Evolutionary conservation across 2,113 vertebrate species (phyloP).

Genomic region (Leucopsar rothschildi): DNA sequence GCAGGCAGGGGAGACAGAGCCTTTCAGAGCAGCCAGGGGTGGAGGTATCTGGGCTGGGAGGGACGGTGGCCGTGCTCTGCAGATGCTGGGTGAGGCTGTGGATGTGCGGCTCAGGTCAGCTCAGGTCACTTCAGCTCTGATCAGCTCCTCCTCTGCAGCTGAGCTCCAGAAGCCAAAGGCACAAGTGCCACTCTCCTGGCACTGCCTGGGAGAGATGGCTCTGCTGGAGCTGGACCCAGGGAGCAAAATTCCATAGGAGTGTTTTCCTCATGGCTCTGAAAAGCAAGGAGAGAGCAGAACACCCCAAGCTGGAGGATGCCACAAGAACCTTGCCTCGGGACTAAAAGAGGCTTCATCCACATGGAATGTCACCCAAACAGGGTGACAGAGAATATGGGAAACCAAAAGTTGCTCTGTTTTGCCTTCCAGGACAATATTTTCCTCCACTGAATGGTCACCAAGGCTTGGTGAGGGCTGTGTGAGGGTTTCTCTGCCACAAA

Average conservation of each 20-base stretch:
- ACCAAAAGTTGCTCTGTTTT: neutral
- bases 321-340: neutral
- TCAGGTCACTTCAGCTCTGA: neutral
- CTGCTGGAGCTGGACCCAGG: fast-evolving
- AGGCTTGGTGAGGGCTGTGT: neutral
- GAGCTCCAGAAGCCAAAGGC: conserved; percentile 21
- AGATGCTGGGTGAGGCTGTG: neutral
- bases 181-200: neutral
- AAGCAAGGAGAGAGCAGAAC: neutral
- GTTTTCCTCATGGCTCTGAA: neutral
- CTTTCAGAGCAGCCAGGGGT: neutral
- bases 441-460: fast-evolving
- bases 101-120: neutral
- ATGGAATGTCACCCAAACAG: neutral
- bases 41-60: neutral
- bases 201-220: neutral
- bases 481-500: neutral
- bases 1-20: neutral
- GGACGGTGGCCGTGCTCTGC: neutral
- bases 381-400: neutral
- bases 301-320: neutral
- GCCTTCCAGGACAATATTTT: neutral
- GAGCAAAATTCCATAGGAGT: neutral
- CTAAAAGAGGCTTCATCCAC: neutral
- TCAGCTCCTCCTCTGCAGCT: neutral